Evolutionary conservation across 2,113 vertebrate genomes (phyloP).

Genomic region (Lethenteron reissneri): DNA sequence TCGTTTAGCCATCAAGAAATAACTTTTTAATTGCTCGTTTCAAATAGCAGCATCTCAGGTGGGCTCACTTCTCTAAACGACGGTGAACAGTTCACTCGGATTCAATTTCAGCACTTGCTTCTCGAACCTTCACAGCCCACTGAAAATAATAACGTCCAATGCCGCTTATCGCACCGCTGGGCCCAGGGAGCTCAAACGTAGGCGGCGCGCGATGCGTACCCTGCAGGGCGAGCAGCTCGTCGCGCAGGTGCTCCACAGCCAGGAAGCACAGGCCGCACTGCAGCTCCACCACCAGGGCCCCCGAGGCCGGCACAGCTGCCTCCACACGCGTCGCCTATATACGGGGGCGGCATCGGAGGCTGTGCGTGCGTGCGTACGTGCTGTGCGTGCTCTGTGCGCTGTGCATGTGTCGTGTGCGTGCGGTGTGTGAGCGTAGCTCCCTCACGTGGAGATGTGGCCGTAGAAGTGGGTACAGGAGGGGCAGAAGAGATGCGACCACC

Average conservation of each 20-base stretch:
- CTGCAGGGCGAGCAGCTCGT: constrained; percentile 13
- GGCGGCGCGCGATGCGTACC: too few relatives aligned
- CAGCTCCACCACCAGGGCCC: constrained; percentile 27
- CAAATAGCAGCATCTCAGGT: too few relatives aligned
- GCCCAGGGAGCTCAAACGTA: too few relatives aligned
- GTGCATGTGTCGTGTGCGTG: not conserved
- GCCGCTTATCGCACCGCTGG: constrained; percentile 35
- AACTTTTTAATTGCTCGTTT: too few relatives aligned
- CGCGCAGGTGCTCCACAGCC: constrained; percentile 33
- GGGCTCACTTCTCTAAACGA: not conserved
- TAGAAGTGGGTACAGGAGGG: constrained; percentile 41
- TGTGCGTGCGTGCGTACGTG: not conserved
- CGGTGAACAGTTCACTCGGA: not conserved
- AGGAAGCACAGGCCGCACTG: constrained; percentile 55
- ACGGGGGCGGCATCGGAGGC: too few relatives aligned
- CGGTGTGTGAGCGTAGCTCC: not conserved
- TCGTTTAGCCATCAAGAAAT: too few relatives aligned
- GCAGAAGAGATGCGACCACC: constrained; percentile 28
- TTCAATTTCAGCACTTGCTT: not conserved
- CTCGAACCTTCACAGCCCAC: not conserved
- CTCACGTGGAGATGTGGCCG: constrained; percentile 47
- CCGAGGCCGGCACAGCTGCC: constrained; percentile 22
- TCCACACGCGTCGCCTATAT: not conserved
- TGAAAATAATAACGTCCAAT: not conserved
- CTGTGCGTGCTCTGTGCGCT: not conserved